A percentile compares a stretch with the other conserved stretches of the same genome.
phyloP scores from a whole-genome alignment of 2,113 vertebrate species.

The Saguinus midas region DNA sequence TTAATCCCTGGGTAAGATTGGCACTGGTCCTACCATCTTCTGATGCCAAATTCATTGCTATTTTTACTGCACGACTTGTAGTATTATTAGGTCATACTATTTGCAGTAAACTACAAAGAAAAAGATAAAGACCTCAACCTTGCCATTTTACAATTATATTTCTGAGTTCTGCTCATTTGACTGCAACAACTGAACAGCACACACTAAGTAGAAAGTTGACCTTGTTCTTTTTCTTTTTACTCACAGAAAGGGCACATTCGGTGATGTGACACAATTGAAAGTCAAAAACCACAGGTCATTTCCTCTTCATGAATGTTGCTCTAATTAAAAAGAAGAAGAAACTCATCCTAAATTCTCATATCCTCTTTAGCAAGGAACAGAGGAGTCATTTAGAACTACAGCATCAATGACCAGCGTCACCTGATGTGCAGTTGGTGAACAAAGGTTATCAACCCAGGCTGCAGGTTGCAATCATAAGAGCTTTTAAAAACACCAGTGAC shows the following conservation, averaged over 20 bases:
- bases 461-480: background rate
- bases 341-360: background rate
- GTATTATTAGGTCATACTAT: background rate
- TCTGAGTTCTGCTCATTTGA: background rate
- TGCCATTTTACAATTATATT: conserved; percentile 6
- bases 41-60: background rate
- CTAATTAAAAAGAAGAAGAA: conserved; percentile 33
- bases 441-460: background rate
- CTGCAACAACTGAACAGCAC: background rate
- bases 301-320: conserved; percentile 50
- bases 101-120: background rate
- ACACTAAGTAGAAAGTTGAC: background rate
- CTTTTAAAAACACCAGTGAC: background rate
- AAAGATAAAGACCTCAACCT: background rate
- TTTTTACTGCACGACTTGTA: background rate
- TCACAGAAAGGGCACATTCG: background rate
- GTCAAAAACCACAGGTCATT: conserved; percentile 19
- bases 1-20: background rate
- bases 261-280: background rate
- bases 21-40: background rate
- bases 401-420: background rate
- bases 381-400: background rate
- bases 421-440: background rate
- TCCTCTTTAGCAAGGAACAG: background rate
- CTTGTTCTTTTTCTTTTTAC: background rate